Conservation (phyloP, 2,797 vertebrate genomes). For the Gouania willdenowi region DNA sequence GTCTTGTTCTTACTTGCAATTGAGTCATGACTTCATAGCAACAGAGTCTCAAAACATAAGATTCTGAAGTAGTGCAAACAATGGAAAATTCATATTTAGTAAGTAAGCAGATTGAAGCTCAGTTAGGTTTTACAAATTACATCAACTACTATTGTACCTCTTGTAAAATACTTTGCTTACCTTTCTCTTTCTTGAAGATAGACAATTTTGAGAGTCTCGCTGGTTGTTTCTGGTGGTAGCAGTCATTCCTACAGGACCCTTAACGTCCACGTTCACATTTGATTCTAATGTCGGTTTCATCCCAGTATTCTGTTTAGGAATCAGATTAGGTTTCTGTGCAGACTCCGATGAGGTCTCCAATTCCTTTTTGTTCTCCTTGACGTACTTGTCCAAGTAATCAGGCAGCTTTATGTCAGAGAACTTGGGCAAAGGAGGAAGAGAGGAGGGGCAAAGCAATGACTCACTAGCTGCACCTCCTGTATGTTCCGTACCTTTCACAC, state of each 20-base stretch:
- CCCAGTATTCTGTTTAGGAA: constrained; percentile 19
- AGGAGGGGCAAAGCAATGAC: constrained; percentile 42
- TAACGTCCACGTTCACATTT: constrained; percentile 44
- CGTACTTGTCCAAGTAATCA: constrained; percentile 77
- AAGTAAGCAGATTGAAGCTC: no score
- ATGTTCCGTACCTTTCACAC: constrained; percentile 18
- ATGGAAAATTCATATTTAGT: no score
- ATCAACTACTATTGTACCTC: no score
- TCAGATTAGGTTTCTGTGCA: constrained; percentile 13
- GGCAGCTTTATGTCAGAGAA: constrained; percentile 73
- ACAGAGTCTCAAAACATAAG: constrained; percentile 1
- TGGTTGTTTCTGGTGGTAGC: constrained; percentile 51
- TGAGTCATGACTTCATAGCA: constrained; percentile 29
- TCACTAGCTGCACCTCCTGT: constrained; percentile 30
- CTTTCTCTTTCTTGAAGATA: constrained; percentile 36
- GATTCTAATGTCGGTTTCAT: constrained; percentile 29
- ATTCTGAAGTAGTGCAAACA: background rate
- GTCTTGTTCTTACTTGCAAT: constrained; percentile 46
- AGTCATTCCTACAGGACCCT: constrained; percentile 60
- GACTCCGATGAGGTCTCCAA: constrained; percentile 18
- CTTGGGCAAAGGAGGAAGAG: constrained; percentile 45
- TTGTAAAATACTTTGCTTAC: constrained; percentile 28
- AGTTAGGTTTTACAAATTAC: no score
- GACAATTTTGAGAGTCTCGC: constrained; percentile 39
- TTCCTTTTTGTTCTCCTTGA: constrained; percentile 64